phyloP scores from a whole-genome alignment of 2,797 vertebrate species.

The Scyliorhinus canicula region DNA sequence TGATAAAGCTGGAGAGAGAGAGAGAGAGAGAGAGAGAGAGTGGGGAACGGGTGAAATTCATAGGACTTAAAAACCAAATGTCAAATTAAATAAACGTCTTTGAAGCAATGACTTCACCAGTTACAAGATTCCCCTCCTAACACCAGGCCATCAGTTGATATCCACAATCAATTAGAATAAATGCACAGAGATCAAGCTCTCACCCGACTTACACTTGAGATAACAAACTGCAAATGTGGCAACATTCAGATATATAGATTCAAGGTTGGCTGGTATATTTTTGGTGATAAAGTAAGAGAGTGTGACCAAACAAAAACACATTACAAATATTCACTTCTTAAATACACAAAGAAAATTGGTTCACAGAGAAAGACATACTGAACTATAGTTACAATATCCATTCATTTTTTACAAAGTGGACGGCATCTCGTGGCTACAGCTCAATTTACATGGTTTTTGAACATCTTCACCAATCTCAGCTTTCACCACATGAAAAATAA shows the following conservation, averaged over 20 bases:
- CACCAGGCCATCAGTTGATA: background rate
- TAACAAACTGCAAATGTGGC: background rate
- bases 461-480: background rate
- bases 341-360: background rate
- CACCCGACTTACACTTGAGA: background rate
- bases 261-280: background rate
- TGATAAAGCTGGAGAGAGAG: background rate
- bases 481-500: background rate
- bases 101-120: background rate
- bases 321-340: background rate
- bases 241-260: background rate
- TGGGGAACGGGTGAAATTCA: background rate
- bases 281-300: background rate
- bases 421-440: background rate
- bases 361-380: background rate
- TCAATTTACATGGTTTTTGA: background rate
- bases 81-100: background rate
- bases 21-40: too few relatives aligned
- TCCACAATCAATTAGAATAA: background rate
- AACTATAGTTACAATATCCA: background rate
- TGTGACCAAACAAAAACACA: background rate
- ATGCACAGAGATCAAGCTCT: background rate
- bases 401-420: background rate
- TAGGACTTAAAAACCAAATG: background rate
- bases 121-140: background rate